phyloP scores from a whole-genome alignment of 2,888 invertebrate genomes.

The Spicauda simplicius region DNA sequence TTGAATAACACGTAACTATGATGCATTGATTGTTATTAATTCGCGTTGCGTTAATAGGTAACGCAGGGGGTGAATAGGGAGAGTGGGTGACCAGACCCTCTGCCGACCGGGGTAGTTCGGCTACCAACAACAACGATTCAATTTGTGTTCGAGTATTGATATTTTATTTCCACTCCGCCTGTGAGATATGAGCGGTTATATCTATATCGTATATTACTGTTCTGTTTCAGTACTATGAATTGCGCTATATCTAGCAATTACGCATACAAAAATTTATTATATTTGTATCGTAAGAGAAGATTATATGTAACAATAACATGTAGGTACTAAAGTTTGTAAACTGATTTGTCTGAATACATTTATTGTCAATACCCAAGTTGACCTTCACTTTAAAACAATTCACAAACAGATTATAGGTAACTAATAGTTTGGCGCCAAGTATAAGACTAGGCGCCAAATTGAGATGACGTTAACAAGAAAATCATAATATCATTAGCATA shows the following conservation, averaged over 20 bases:
- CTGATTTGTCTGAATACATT: background rate
- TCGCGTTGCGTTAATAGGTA: background rate
- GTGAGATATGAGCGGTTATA: background rate
- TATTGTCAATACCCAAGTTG: background rate
- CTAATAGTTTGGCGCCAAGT: constrained; percentile 9
- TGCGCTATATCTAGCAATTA: background rate
- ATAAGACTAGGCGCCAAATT: constrained; percentile 4
- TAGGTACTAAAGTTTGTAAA: background rate
- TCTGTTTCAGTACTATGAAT: too few relatives aligned
- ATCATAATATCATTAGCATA: too few relatives aligned
- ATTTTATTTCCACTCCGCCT: constrained; percentile 25
- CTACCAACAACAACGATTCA: constrained; percentile 11
- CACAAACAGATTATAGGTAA: background rate
- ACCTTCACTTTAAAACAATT: background rate
- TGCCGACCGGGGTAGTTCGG: background rate
- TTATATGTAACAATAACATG: too few relatives aligned
- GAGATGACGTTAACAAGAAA: background rate
- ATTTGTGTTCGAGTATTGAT: constrained; percentile 28
- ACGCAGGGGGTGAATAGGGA: background rate
- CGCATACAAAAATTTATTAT: background rate
- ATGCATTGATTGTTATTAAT: constrained; percentile 3
- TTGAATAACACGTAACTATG: background rate
- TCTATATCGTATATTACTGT: too few relatives aligned
- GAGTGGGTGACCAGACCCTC: constrained; percentile 6
- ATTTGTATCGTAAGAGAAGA: background rate